Base-by-base conservation (phyloP, 2,113 vertebrate genomes). In the Coregonus clupeaformis region DNA sequence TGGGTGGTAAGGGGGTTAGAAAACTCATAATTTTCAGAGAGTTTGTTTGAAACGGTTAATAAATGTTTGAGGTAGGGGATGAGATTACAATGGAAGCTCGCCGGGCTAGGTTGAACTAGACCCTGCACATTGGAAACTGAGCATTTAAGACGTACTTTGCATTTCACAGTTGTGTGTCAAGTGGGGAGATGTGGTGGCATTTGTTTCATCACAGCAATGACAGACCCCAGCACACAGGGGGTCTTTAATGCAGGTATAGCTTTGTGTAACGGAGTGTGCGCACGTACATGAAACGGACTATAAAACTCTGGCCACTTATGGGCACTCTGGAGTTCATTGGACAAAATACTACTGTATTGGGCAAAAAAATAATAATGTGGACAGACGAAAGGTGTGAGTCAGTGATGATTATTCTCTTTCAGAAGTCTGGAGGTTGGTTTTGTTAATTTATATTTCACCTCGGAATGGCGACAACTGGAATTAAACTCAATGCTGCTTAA, bases 31-130 rank as follows among this genome's bases (percentile, higher is more conserved):
- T n/a, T n/a, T n/a, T n/a, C n/a, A n/a, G n/a, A n/a, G 47, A n/a
- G 22, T 63, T 12, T 25, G 32, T 71, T 68, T 70, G 24, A 69
- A 66, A 67, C 30, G 67, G 49, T 5, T 42, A 4, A 76, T 77
- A 78, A 78, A 78, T 55, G 49, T 36, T 69, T 66, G 3, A 74
- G 65, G 55, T 63, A 25, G 80, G 18, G 0, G 1, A 62, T 59
- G 45, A 68, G 49, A 77, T 83, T 66, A 78, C 63, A 85, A 73
- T 72, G 20, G 68, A 78, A 73, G 62, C 42, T 76, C 75, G 73
- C 77, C 69, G 76, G 67, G 45, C 55, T 60, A 49, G 42, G 24
- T 70, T 49, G 63, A n/a, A n/a, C n/a, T n/a, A n/a, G n/a, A 52
- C 20, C 20, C 32, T 59, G 77, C 71, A 32, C 32, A 77, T 65